Evolutionary conservation across 2,888 invertebrate species (phyloP).

Genomic region (Rotaria magnacalcarata): DNA sequence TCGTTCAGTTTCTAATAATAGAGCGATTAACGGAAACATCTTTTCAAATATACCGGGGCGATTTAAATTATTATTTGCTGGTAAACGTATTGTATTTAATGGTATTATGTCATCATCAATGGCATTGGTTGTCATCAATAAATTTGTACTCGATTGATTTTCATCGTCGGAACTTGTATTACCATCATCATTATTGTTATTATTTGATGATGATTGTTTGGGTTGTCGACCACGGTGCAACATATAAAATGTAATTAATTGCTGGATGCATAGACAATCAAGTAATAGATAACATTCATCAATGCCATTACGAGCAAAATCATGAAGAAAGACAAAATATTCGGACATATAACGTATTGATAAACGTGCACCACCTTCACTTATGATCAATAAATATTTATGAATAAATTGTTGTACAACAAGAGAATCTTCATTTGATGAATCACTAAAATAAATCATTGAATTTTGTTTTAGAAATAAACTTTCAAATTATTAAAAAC

Average conservation of each 20-base stretch:
- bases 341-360: conserved; percentile 39
- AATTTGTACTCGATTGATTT: conserved; percentile 30
- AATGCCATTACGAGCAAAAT: conserved; percentile 38
- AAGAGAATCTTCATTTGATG: background rate
- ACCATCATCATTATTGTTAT: background rate
- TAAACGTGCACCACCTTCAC: conserved; percentile 20
- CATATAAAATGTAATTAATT: conserved; percentile 36
- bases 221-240: conserved; percentile 29
- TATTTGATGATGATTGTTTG: background rate
- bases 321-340: conserved; percentile 37
- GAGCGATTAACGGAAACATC: conserved; percentile 20
- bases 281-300: conserved; percentile 29
- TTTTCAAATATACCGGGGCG: conserved; percentile 36
- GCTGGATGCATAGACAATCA: background rate
- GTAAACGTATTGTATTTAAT: conserved; percentile 7
- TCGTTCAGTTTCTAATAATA: conserved; percentile 17
- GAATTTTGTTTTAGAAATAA: too few species aligned
- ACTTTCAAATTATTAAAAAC: too few species aligned
- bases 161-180: background rate
- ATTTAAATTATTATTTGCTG: background rate
- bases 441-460: background rate
- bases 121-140: background rate
- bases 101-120: conserved; percentile 33
- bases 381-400: conserved; percentile 4
- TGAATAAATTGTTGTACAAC: conserved; percentile 35